Evolutionary conservation across 2,113 vertebrate species (phyloP).

Genomic region (Gymnarchus niloticus): DNA sequence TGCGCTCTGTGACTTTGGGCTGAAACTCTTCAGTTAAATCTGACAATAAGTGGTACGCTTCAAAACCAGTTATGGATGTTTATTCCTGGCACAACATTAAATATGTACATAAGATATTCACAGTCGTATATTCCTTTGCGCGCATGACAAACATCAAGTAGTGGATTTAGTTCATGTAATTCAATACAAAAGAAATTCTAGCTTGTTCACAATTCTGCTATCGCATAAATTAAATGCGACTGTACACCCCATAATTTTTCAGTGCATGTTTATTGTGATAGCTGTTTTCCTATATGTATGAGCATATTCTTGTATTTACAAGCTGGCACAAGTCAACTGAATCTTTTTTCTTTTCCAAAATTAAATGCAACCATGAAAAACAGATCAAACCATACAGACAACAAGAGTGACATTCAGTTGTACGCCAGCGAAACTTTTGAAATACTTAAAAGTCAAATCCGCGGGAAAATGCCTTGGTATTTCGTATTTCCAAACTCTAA

Average conservation of each 20-base stretch:
- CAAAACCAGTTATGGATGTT: background rate
- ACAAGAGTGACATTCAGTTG: background rate
- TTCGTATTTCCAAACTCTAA: background rate
- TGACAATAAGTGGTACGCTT: background rate
- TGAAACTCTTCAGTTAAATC: background rate
- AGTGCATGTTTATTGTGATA: background rate
- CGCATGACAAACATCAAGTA: too few species aligned
- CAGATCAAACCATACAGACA: background rate
- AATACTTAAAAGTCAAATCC: slow-evolving; percentile 13
- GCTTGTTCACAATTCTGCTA: background rate
- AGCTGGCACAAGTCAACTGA: background rate
- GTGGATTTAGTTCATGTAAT: background rate
- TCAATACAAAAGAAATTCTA: background rate
- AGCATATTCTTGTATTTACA: background rate
- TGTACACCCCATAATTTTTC: background rate
- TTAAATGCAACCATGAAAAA: background rate
- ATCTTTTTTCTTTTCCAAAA: background rate
- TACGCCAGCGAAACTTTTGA: slow-evolving; percentile 6
- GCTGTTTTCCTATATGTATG: background rate
- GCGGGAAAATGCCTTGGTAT: background rate
- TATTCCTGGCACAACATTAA: background rate
- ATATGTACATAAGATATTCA: background rate
- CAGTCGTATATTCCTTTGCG: background rate
- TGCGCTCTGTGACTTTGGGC: too few species aligned
- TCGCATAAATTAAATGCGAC: background rate